Evolutionary conservation across 2,113 vertebrate genomes (phyloP), one percentile per base, ranked within the genome.

Genomic region (Anguilla japonica): DNA sequence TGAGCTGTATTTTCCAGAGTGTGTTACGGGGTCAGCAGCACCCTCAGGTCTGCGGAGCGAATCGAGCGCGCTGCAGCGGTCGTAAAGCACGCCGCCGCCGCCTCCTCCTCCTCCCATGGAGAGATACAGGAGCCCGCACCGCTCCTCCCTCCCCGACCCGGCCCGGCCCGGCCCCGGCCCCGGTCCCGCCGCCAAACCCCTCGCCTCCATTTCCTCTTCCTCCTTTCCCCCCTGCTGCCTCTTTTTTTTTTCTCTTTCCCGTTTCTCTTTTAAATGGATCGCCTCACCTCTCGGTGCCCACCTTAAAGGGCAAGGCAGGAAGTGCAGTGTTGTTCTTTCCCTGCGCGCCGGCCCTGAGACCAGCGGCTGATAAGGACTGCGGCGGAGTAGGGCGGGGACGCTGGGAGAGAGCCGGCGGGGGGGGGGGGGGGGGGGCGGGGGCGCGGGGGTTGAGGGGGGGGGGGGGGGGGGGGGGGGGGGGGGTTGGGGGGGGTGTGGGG

Each of bases 281-380:
- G 89, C 91, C 87, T 90, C 94, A 94, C 92, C 88, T 92, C 90
- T 90, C 93, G 93, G 94, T 93, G 93, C 91, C 92, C 89, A 94
- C 93, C 94, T 95, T 95, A 95, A 95, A 96, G 93, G 34, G 93
- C 89, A 93, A 92, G 93, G 91, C 93, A 94, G 93, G 93, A 95
- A 93, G 94, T 94, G 94, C 93, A 93, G 41, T 92, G 93, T 94
- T 95, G 56, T 95, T 95, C 71, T 6, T 94, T 94, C 91, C 91
- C 93, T 93, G 93, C 92, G 90, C 93, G 89, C 93, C 93, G 89
- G 93, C 94, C 91, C 91, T 94, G 93, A 93, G 94, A 92, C 93
- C 93, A 89, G 89, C 89, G 81, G 94, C 95, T 94, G 92, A 92
- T 95, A 95, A 95, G 93, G 93, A 75, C 2, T 14, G 71, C 40